Conservation (phyloP, 1,140 invertebrate genomes). For the Leptinotarsa defecta region DNA sequence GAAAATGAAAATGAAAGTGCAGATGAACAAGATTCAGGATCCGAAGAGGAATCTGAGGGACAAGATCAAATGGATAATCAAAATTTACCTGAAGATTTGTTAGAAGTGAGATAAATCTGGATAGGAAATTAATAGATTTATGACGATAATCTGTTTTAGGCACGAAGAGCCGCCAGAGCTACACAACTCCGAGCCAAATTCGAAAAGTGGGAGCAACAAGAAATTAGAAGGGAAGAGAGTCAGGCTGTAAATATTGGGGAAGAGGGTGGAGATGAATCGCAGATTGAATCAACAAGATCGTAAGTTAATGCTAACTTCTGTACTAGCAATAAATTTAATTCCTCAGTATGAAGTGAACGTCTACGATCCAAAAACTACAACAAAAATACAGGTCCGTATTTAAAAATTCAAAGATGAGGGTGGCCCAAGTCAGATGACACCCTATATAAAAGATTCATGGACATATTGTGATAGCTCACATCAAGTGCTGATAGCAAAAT, state of each 20-base stretch:
- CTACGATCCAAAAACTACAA: too few species aligned
- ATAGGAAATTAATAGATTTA: not conserved
- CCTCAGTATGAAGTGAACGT: too few species aligned
- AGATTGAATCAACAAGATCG: constrained; percentile 75
- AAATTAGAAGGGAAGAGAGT: constrained; percentile 62
- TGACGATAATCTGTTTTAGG: constrained; percentile 61
- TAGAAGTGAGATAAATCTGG: constrained; percentile 35
- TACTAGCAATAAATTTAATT: too few species aligned
- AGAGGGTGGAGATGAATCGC: constrained; percentile 64
- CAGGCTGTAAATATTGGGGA: constrained; percentile 54
- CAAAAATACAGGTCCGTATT: too few species aligned
- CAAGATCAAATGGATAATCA: constrained; percentile 58
- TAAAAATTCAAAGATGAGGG: too few species aligned
- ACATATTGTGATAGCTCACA: too few species aligned
- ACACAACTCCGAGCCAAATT: constrained; percentile 88
- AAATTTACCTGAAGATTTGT: constrained; percentile 46
- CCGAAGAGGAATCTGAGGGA: constrained; percentile 62
- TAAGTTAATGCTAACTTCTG: constrained; percentile 43
- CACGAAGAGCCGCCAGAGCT: constrained; percentile 79
- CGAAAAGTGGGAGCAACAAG: constrained; percentile 84
- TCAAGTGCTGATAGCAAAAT: too few species aligned
- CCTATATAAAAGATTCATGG: too few species aligned
- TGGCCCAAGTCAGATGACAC: too few species aligned
- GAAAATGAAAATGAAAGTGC: constrained; percentile 56
- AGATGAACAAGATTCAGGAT: constrained; percentile 53